These are phyloP conservation scores for Drosophila mauritiana DNA, from an alignment of 1,140 invertebrate species.

Conservation along the genomic window DNA sequence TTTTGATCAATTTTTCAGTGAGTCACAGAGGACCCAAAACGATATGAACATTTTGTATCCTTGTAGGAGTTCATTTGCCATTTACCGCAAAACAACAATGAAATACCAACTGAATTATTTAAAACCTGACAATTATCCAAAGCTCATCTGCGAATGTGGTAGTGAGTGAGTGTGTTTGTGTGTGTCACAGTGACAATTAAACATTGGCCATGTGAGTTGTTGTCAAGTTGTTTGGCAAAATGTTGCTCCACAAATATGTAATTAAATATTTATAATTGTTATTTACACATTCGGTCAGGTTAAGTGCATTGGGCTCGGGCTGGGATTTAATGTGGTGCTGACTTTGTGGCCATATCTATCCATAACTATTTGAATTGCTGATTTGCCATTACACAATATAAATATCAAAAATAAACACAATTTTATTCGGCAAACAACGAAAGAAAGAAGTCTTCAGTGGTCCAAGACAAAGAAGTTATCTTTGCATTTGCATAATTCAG, in stretches of 20 bases:
- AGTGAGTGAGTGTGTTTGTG: neutral
- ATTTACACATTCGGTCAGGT: constrained; percentile 50
- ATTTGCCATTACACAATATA: constrained; percentile 29
- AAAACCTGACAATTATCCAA: constrained; percentile 62
- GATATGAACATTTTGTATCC: constrained; percentile 43
- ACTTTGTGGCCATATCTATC: constrained; percentile 38
- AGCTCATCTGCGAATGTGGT: constrained; percentile 1
- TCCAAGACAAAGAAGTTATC: constrained; percentile 4
- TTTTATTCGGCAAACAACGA: constrained; percentile 19
- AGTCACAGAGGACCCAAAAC: constrained; percentile 43
- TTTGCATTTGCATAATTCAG: constrained; percentile 31
- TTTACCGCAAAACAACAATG: constrained; percentile 62
- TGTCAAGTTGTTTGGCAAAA: constrained; percentile 40
- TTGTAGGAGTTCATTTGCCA: constrained; percentile 47
- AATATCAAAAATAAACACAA: constrained; percentile 32
- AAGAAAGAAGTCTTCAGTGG: neutral
- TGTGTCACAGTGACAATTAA: constrained; percentile 64
- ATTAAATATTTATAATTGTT: constrained; percentile 66
- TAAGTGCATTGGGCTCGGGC: constrained; percentile 31
- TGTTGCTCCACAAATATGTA: constrained; percentile 49
- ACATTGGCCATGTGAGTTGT: constrained; percentile 44
- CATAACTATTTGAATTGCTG: constrained; percentile 46
- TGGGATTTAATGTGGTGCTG: constrained; percentile 6
- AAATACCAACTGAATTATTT: constrained; percentile 62
- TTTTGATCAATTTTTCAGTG: constrained; percentile 60